Evolutionary conservation across 2,888 invertebrate species (phyloP).

Genomic region (Cheilosia scutellata): DNA sequence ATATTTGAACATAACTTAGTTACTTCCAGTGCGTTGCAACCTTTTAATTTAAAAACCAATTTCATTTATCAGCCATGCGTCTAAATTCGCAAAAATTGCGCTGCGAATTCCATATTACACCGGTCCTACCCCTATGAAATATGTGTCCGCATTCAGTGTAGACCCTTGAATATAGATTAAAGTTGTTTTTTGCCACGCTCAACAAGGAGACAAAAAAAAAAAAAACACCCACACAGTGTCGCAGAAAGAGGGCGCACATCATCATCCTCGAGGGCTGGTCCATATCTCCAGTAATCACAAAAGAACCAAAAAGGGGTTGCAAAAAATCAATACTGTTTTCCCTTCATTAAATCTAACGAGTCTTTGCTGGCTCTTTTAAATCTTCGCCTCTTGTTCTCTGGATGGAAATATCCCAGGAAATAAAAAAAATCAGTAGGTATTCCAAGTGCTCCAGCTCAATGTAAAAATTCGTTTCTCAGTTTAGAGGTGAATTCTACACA

Average conservation of each 20-base stretch:
- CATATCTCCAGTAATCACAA: slow-evolving; percentile 66
- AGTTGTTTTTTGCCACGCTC: slow-evolving; percentile 14
- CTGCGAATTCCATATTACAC: slow-evolving; percentile 30
- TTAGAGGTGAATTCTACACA: slow-evolving; percentile 3
- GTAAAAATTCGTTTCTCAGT: slow-evolving; percentile 4
- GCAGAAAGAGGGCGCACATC: slow-evolving; percentile 55
- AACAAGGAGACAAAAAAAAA: not conserved
- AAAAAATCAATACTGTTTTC: slow-evolving; percentile 73
- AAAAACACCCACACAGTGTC: slow-evolving; percentile 6
- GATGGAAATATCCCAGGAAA: not conserved
- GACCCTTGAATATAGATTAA: slow-evolving; percentile 34
- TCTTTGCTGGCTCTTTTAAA: slow-evolving; percentile 67
- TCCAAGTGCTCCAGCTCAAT: slow-evolving; percentile 12
- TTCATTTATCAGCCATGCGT: slow-evolving; percentile 71
- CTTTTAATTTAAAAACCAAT: slow-evolving; percentile 75
- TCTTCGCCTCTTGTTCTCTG: slow-evolving; percentile 22
- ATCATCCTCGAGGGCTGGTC: slow-evolving; percentile 67
- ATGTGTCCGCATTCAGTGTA: not conserved
- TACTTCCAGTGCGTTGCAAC: slow-evolving; percentile 73
- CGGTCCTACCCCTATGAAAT: slow-evolving; percentile 20
- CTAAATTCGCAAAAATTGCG: slow-evolving; percentile 64
- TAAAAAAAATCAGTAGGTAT: not conserved
- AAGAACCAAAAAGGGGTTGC: slow-evolving; percentile 66
- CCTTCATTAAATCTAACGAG: slow-evolving; percentile 73
- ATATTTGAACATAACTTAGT: slow-evolving; percentile 51